Percentiles rank a stretch among this genome's conserved stretches.
These are phyloP conservation scores for Schizopygopsis pylzovi DNA, from an alignment of 2,797 vertebrate genomes.

Conservation along the genomic window DNA sequence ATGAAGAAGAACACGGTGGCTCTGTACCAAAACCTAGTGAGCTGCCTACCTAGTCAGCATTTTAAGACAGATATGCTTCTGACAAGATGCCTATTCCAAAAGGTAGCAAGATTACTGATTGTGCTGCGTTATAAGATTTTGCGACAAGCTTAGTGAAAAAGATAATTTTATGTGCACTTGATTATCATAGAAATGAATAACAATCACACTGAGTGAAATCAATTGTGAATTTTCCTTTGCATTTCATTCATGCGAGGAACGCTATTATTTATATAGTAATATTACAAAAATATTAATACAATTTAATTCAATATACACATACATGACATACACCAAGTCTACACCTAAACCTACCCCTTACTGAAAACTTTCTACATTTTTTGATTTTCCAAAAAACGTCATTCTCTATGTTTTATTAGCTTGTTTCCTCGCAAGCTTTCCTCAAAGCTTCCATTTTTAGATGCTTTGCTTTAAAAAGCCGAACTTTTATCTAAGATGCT, in stretches of 20 bases:
- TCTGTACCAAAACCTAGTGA: not conserved
- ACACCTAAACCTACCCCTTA: not conserved
- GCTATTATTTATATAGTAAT: not conserved
- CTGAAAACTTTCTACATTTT: not conserved
- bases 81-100: not conserved
- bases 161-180: not conserved
- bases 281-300: too few species aligned
- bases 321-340: too few species aligned
- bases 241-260: not conserved
- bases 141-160: not conserved
- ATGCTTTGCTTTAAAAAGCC: conserved; percentile 26
- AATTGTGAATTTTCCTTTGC: not conserved
- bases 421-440: not conserved
- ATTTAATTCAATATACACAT: not conserved
- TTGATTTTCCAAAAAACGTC: not conserved
- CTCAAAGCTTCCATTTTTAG: conserved; percentile 43
- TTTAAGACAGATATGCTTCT: not conserved
- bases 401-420: not conserved
- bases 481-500: conserved; percentile 17
- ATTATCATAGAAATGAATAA: not conserved
- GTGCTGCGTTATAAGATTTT: not conserved
- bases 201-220: not conserved
- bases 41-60: not conserved
- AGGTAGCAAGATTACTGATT: not conserved
- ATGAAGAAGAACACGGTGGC: not conserved